Evolutionary conservation across 2,888 invertebrate genomes (phyloP), one percentile per base, ranked within the genome.

Genomic region (Drosophila kanekoi): DNA sequence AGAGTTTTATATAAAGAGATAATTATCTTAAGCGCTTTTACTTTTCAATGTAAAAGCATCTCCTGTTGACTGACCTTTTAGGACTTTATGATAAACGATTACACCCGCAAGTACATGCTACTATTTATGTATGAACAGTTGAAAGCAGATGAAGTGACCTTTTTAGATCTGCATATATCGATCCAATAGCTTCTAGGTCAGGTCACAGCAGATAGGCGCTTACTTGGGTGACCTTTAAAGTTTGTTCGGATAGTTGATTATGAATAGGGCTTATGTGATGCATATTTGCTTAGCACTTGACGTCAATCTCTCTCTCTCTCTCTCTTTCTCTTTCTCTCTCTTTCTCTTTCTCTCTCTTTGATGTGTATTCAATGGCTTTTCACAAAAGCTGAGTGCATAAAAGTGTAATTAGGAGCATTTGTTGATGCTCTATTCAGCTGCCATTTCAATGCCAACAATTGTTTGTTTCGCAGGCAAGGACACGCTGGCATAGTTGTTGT

Each of bases 351-450:
- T n/a, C n/a, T n/a, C n/a, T n/a, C n/a, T 60, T 37, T 23, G 32
- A 52, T 43, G 45, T 60, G 41, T 9, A 33, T 57, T 61, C 57
- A 70, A 60, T 67, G 61, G 38, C 9, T 57, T 66, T 40, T 35
- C 18, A 28, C 43, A 54, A 54, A 54, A 54, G 40, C 28, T 37
- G 52, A 63, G 51, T 68, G 44, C 72, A 76, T 67, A 32, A 72
- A 68, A 75, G 75, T 57, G 72, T 71, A 71, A 72, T 76, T 76
- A 72, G 64, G 32, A 62, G 41, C 45, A 54, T 68, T 72, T 68
- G 72, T 64, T 45, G 62, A 14, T 33, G 57, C 33, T 45, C 57
- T 51, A 62, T 66, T 62, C 60, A 67, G 40, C 33, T 61, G 33
- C 33, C 48, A 43, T 71, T 71, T 75, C 76, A 75, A 66, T 75